Percentiles rank a stretch among this genome's conserved stretches.
Conservation (phyloP, 2,113 vertebrate genomes). For the Ondatra zibethicus region DNA sequence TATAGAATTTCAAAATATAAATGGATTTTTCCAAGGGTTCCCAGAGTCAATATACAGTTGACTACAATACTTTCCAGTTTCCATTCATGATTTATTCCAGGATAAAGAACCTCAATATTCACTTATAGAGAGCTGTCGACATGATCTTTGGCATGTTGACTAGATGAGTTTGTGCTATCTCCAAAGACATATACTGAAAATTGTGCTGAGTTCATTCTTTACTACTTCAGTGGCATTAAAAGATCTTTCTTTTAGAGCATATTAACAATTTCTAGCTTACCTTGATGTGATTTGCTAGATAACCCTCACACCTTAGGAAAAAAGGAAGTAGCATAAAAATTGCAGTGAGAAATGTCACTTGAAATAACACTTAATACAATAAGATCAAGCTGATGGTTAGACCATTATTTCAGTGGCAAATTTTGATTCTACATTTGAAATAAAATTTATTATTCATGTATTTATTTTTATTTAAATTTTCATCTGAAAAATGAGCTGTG, state of each 20-base stretch:
- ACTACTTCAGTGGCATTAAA: not conserved
- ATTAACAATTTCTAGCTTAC: not conserved
- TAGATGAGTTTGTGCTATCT: not conserved
- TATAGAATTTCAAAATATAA: not conserved
- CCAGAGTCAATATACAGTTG: not conserved
- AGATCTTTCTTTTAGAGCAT: not conserved
- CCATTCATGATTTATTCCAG: not conserved
- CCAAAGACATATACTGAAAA: not conserved
- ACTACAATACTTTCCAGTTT: not conserved
- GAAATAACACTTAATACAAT: not conserved
- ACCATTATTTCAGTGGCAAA: not conserved
- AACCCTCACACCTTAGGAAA: not conserved
- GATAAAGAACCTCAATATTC: not conserved
- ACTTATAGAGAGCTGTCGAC: not conserved
- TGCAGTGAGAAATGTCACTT: not conserved
- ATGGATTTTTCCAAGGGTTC: not conserved
- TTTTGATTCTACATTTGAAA: conserved; percentile 29
- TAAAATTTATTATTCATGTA: not conserved
- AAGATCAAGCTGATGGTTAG: not conserved
- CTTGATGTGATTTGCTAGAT: not conserved
- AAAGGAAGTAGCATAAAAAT: not conserved
- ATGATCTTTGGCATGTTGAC: not conserved
- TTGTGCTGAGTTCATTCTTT: not conserved
- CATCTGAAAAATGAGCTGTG: not conserved
- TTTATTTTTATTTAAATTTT: conserved; percentile 2